A percentile compares a stretch with the other conserved stretches of the same genome.
Evolutionary conservation across 2,113 vertebrate genomes (phyloP).

Genomic region (Lophochroa leadbeateri): DNA sequence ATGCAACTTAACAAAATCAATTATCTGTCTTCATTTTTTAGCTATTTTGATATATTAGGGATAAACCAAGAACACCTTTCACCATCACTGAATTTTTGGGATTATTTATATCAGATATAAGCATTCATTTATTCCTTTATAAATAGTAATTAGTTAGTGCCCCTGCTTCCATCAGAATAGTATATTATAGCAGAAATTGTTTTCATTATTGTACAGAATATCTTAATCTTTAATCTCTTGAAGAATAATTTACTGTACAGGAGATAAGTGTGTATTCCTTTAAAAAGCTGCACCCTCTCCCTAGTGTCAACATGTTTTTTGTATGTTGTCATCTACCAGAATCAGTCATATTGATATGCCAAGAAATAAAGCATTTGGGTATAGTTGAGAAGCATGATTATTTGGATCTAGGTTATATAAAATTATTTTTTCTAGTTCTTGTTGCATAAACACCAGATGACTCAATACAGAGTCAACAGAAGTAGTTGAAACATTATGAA

Average conservation of each 20-base stretch:
- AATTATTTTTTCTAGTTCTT: neutral
- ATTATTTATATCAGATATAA: neutral
- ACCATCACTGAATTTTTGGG: neutral
- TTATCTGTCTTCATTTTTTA: neutral
- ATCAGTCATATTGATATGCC: neutral
- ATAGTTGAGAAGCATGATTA: neutral
- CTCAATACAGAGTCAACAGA: neutral
- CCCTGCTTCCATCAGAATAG: neutral
- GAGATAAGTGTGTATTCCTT: neutral
- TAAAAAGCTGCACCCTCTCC: neutral
- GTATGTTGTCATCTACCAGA: neutral
- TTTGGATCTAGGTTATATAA: neutral
- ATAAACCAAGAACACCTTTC: neutral
- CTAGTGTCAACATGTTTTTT: neutral
- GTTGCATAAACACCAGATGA: constrained; percentile 12
- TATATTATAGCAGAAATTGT: neutral
- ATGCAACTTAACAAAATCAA: neutral
- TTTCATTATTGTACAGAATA: neutral
- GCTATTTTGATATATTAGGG: neutral
- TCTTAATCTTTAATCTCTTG: neutral
- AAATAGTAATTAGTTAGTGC: neutral
- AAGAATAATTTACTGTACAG: neutral
- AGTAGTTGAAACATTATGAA: neutral
- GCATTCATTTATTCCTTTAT: neutral
- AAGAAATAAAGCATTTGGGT: neutral